Percentiles rank a stretch among this genome's conserved stretches.
Evolutionary conservation across 2,888 invertebrate species (phyloP).

Genomic region (Ormyrus rosae): DNA sequence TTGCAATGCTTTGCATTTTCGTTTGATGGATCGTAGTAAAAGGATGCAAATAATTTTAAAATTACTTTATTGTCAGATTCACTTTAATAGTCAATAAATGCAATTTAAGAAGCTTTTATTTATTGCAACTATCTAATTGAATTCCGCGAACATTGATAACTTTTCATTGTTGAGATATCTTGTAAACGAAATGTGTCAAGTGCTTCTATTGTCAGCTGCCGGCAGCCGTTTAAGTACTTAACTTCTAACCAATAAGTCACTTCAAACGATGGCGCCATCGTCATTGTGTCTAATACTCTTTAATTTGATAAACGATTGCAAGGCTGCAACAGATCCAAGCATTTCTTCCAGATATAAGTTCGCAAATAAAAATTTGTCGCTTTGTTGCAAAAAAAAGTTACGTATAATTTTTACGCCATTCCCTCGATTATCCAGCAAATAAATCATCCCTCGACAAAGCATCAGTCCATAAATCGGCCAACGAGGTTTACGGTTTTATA

Average conservation of each 20-base stretch:
- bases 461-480: constrained; percentile 19
- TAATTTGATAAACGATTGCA: neutral
- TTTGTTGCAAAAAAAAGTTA: too few species aligned
- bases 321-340: neutral
- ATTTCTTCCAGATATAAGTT: neutral
- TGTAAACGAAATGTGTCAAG: neutral
- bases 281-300: neutral
- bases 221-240: neutral
- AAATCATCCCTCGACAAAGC: too few species aligned
- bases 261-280: constrained; percentile 14
- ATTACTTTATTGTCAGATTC: too few species aligned
- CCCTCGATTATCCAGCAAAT: too few species aligned
- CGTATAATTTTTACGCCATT: too few species aligned
- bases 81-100: too few species aligned
- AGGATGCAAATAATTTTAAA: too few species aligned
- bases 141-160: neutral
- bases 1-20: neutral
- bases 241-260: constrained; percentile 16
- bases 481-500: constrained; percentile 39
- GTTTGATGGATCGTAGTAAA: too few species aligned
- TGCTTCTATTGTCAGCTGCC: neutral
- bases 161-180: neutral
- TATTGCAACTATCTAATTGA: too few species aligned
- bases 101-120: too few species aligned
- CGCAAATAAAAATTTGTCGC: too few species aligned